A percentile compares a stretch with the other conserved stretches of the same genome.
These are phyloP conservation scores for Mirounga angustirostris DNA, from an alignment of 2,113 vertebrate genomes.

Conservation along the genomic window DNA sequence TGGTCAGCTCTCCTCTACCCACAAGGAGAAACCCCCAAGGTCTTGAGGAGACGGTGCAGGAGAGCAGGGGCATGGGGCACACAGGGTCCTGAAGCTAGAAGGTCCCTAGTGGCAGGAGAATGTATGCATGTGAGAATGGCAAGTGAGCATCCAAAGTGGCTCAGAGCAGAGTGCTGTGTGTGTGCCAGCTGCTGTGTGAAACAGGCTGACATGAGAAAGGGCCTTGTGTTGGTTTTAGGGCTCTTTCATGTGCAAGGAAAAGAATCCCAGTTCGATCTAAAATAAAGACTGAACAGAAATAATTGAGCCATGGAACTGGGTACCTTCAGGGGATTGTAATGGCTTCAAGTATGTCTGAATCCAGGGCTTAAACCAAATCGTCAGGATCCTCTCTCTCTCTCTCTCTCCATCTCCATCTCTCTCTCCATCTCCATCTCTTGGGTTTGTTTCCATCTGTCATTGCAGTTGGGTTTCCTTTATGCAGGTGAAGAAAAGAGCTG, in stretches of 20 bases:
- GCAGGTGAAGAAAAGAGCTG: neutral
- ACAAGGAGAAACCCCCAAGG: neutral
- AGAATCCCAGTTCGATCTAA: neutral
- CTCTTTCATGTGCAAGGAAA: neutral
- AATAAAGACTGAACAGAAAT: neutral
- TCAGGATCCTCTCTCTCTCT: neutral
- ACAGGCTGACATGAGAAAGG: neutral
- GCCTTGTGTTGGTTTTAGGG: neutral
- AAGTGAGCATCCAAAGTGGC: neutral
- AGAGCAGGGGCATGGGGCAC: neutral
- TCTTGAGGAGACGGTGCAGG: neutral
- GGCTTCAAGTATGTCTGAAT: neutral
- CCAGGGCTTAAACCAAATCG: neutral
- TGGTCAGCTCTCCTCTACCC: neutral
- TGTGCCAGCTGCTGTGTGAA: neutral
- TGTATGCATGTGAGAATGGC: neutral
- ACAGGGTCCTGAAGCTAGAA: neutral
- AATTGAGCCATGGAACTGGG: neutral
- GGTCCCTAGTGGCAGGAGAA: neutral
- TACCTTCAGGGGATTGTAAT: neutral
- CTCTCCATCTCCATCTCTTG: neutral
- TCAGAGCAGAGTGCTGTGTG: neutral
- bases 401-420: neutral
- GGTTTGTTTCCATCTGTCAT: neutral
- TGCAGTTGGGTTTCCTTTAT: neutral